Base-by-base conservation (phyloP, 2,797 vertebrate genomes). In the Anguilla obscura region DNA sequence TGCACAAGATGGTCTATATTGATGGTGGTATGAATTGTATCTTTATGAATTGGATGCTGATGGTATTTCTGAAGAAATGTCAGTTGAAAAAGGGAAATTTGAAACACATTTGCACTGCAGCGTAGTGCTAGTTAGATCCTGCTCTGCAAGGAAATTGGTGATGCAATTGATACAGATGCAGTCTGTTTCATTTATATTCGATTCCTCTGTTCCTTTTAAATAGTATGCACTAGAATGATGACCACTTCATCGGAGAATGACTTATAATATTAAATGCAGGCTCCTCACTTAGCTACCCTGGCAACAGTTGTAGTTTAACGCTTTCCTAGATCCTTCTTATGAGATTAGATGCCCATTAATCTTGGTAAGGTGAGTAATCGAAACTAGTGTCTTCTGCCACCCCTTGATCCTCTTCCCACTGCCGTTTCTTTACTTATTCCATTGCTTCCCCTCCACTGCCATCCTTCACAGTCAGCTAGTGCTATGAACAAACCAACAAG, bases 281-380 rank as follows among this genome's bases (percentile, higher is more conserved):
- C 18, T 45, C 2, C 16, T 45, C 36, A 45, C 18, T 40, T 50
- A 6, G 21, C 45, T 63, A 16, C 30, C 45, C 66, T 58, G 83
- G 58, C 18, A 18, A 14, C 66, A 58, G 16, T 85, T 45, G 56
- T 48, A 24, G 33, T 63, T 33, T 40, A 85, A 66, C 9, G 21
- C 58, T 85, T 50, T 85, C 14, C 5, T 12, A 66, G 84, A 85
- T 60, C 84, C 54, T 63, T 85, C 84, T 63, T 63, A 63, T 21
- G 24, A 40, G 56, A 85, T 63, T 60, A 36, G 56, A 30, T 0
- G 50, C 6, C 36, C 8, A 14, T 85, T 85, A 85, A 85, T 85
- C 54, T 33, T 21, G 27, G 30, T 40, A 16, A 58, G 40, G 56
- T 85, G 56, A 85, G 58, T 36, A 60, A 18, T n/a, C 45, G 21